Percentiles rank a stretch among this genome's conserved stretches.
These are phyloP conservation scores for Pleuronectes platessa DNA, from an alignment of 2,113 vertebrate species.

Conservation along the genomic window DNA sequence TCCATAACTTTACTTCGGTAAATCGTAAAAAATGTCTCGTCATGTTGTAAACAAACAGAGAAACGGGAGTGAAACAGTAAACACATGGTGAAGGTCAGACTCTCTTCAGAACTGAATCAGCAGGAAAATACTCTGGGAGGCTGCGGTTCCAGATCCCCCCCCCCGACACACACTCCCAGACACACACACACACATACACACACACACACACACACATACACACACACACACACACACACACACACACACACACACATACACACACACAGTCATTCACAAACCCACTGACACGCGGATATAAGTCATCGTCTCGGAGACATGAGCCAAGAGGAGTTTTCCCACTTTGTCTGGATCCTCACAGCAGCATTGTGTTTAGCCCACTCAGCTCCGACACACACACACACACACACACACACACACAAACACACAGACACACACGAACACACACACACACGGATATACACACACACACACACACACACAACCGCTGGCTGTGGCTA, in stretches of 20 bases:
- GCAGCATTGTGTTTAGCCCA: not conserved
- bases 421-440: not conserved
- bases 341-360: constrained; percentile 15
- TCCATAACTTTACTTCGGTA: too few relatives aligned
- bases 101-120: constrained; percentile 10
- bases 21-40: too few relatives aligned
- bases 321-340: constrained; percentile 41
- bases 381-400: constrained; percentile 11
- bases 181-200: too few relatives aligned
- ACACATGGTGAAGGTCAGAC: constrained; percentile 3
- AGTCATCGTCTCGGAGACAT: constrained; percentile 56
- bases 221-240: not conserved
- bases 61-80: not conserved
- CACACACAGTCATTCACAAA: constrained; percentile 10
- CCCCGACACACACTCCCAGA: not conserved
- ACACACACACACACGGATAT: not conserved
- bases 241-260: not conserved
- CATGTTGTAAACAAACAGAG: too few relatives aligned
- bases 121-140: constrained; percentile 31
- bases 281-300: constrained; percentile 4
- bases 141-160: constrained; percentile 15
- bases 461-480: not conserved
- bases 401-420: constrained; percentile 6
- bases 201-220: too few relatives aligned
- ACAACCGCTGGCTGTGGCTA: constrained; percentile 5